Evolutionary conservation across 2,113 vertebrate genomes (phyloP).

Genomic region (Chionomys nivalis): DNA sequence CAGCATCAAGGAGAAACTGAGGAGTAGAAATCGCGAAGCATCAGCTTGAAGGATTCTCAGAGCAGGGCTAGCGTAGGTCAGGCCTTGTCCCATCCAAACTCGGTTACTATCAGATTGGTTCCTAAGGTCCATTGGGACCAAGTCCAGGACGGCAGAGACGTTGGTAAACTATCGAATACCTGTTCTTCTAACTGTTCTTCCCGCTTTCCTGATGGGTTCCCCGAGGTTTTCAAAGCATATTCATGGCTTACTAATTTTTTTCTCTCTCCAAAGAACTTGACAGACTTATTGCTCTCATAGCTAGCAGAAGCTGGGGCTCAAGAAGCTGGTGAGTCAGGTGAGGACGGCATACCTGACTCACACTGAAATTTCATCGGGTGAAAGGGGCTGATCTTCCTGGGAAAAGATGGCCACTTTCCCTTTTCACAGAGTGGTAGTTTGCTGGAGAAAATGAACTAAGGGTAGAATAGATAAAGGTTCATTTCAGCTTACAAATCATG

Average conservation of each 20-base stretch:
- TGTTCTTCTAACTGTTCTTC: neutral
- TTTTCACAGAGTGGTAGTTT: neutral
- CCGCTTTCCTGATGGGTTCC: constrained; percentile 21
- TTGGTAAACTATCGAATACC: neutral
- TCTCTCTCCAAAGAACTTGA: neutral
- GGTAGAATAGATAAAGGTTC: neutral
- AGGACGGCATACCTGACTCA: neutral
- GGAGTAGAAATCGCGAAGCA: neutral
- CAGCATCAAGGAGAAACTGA: neutral
- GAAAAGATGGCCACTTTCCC: neutral
- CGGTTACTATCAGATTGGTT: neutral
- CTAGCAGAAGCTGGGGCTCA: neutral
- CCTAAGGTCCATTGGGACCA: too few species aligned
- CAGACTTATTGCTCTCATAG: neutral
- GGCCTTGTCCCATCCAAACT: neutral
- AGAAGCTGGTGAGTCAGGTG: neutral
- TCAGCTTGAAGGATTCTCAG: neutral
- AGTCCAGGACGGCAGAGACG: neutral
- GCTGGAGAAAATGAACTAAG: neutral
- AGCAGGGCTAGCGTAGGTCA: neutral
- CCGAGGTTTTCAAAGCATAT: neutral
- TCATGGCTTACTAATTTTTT: neutral
- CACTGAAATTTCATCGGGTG: neutral
- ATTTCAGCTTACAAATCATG: constrained; percentile 22
- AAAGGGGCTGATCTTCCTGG: neutral